A percentile compares a stretch with the other conserved stretches of the same genome.
Evolutionary conservation across 2,888 invertebrate species (phyloP).

Genomic region (Pyrgus malvae): DNA sequence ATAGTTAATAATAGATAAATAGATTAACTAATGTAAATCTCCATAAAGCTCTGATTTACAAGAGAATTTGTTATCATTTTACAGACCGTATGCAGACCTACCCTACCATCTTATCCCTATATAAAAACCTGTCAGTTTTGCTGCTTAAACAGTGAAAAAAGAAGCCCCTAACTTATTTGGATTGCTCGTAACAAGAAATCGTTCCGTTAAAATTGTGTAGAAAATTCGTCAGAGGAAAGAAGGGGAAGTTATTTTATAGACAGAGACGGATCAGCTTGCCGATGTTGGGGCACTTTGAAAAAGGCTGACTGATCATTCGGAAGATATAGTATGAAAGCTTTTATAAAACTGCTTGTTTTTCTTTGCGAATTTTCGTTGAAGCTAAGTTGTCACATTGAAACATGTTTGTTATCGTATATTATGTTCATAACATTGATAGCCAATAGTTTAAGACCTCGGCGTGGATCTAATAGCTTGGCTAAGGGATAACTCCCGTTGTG

Average conservation of each 20-base stretch:
- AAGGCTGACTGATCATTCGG: slow-evolving; percentile 3
- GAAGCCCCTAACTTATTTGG: slow-evolving; percentile 1
- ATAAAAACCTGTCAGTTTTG: no score
- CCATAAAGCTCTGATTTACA: no score
- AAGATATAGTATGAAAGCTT: background rate
- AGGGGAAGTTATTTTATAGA: slow-evolving; percentile 18
- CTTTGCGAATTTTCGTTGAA: background rate
- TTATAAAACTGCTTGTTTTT: background rate
- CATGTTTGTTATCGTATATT: no score
- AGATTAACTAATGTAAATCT: no score
- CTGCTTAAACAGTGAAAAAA: slow-evolving; percentile 1
- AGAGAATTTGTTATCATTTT: no score
- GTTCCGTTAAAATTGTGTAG: slow-evolving; percentile 4
- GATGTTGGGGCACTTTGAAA: slow-evolving; percentile 5
- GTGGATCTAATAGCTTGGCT: no score
- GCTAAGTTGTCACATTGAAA: background rate
- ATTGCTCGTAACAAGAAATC: slow-evolving; percentile 2
- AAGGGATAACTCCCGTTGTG: no score
- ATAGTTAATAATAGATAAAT: no score
- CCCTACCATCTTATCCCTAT: no score
- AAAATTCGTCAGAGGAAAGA: slow-evolving; percentile 16
- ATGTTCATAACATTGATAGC: no score
- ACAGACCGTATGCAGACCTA: no score
- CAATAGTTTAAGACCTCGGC: no score
- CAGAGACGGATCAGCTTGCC: slow-evolving; percentile 17